A percentile compares a stretch with the other conserved stretches of the same genome.
These are phyloP conservation scores for Malacoraja senta DNA, from an alignment of 2,797 vertebrate genomes.

Conservation along the genomic window DNA sequence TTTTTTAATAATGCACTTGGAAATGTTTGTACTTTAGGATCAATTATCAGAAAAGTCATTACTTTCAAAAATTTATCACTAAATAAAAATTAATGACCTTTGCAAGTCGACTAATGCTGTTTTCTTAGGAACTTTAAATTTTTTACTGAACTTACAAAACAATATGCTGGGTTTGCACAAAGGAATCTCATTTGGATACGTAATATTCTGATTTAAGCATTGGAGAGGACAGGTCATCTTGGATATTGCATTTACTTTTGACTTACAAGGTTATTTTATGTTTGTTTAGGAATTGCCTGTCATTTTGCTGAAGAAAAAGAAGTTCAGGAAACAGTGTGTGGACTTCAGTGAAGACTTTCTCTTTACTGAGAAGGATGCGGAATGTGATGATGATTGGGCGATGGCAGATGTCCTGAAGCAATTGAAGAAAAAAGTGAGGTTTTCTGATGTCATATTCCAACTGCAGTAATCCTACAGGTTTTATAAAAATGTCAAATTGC, in stretches of 20 bases:
- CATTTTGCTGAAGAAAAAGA: conserved; percentile 58
- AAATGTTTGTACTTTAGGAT: background rate
- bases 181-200: background rate
- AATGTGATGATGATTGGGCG: conserved; percentile 59
- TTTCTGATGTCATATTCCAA: background rate
- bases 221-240: background rate
- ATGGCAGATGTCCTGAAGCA: conserved; percentile 76
- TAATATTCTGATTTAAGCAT: background rate
- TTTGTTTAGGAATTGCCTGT: conserved; percentile 57
- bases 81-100: background rate
- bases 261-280: background rate
- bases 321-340: conserved; percentile 52
- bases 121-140: background rate
- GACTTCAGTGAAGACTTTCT: conserved; percentile 73
- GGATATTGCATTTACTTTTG: background rate
- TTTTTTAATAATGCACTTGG: background rate
- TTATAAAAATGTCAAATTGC: background rate
- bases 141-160: background rate
- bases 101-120: background rate
- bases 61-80: background rate
- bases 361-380: conserved; percentile 71
- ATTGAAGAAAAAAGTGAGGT: conserved; percentile 73
- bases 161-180: background rate
- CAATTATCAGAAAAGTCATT: background rate
- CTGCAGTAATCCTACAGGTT: background rate